Evolutionary conservation across 2,888 invertebrate genomes (phyloP), one percentile per base, ranked within the genome.

Genomic region (Hyposoter didymator): DNA sequence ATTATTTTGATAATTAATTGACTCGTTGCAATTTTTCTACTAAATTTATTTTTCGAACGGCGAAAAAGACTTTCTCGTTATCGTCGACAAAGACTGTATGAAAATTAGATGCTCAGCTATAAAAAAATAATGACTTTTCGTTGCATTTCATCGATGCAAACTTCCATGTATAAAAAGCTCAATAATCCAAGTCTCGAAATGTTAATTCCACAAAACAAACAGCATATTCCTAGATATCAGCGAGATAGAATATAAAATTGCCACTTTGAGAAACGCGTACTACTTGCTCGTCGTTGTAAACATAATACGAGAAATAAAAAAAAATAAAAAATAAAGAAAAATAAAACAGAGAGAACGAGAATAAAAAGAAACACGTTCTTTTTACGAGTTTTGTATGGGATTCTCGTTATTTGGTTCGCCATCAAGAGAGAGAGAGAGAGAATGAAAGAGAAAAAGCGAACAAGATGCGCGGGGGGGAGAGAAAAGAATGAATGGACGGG

Each of bases 401-500:
- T 47, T 66, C 45, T 78, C 70, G 47, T 67, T 79, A 78, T 78
- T 78, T 64, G 22, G 49, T 49, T 66, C 70, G 45, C 5, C 6
- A 22, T 52, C 7, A 7, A 17, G 59, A 22, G 32, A 49, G 64
- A 52, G 49, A 52, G 49, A 78, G 8, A 52, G 49, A 64, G 49
- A 66, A 14, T 17, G 75, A 75, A 59, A 17, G 43, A 28, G 17
- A 55, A 28, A 43, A n/a, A n/a, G n/a, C n/a, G 55, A 28, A 28
- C 2, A 49, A 66, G 55, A n/a, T 69, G 35, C n/a, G n/a, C n/a
- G n/a, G n/a, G n/a, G n/a, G 1, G 55, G 12, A 22, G 12, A 19
- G 45, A 72, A 75, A 85, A 79, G 75, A 76, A 74, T 82, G 82
- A 82, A 85, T 82, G 79, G 82, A 82, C 3, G 35, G 79, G 82